Base-by-base conservation (phyloP, 1,140 invertebrate genomes). In the Cyclargus thomasi region DNA sequence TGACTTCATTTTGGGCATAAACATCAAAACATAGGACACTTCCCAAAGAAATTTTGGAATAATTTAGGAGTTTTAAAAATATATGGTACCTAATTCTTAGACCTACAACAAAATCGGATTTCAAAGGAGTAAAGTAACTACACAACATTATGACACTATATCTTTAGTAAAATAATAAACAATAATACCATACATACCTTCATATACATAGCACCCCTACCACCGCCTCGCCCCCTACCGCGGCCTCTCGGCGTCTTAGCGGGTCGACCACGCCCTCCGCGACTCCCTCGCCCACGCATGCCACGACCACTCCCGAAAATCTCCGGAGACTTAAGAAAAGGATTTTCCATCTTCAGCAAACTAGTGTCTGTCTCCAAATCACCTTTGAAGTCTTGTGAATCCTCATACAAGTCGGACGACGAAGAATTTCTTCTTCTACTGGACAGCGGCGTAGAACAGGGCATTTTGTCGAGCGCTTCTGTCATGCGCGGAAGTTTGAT, bases 401-500 rank as follows among this genome's bases (percentile, higher is more conserved):
- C 63, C 14, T 72, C 72, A 59, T 78, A 79, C 59, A 83, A 64
- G 67, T 80, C 78, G 3, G 69, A 70, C 10, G 76, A 69, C 10
- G 76, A 79, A 14, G 78, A 81, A 55, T 70, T 81, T 11, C 78
- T 74, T 63, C 83, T 72, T 62, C 83, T 73, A 69, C 81, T 85
- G 7, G 84, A 77, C 14, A 90, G 68, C 5, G 87, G 85, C n/a
- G 86, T 90, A 1, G 76, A 73, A 63, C 86, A 87, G 8, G 84
- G 83, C 80, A 87, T 82, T 65, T 87, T 85, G 67, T 88, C 84
- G 2, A 90, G 73, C 5, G 87, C 87, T 36, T 90, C 87, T 8
- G 86, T 90, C 82, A 91, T 83, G 0, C 88, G 78, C 7, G 88
- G 86, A 39, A 91, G 67, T 67, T 90, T 89, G 69, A 91, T 84